A percentile compares a stretch with the other conserved stretches of the same genome.
These are phyloP conservation scores for Dicentrarchus labrax DNA, from an alignment of 2,113 vertebrate genomes.

Conservation along the genomic window DNA sequence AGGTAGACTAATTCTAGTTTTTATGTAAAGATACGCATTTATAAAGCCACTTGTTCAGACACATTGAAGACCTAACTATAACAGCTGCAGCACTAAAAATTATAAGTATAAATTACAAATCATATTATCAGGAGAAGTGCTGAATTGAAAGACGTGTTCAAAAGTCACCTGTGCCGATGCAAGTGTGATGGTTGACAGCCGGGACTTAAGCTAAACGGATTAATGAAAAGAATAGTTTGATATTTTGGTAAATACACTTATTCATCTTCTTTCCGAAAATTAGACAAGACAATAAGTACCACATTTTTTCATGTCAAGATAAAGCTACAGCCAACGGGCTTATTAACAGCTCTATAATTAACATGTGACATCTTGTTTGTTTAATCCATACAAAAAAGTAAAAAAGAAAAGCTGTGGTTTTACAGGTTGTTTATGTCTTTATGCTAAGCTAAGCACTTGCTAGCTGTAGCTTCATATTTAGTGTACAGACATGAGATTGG, in stretches of 20 bases:
- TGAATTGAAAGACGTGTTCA: neutral
- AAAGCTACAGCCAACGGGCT: neutral
- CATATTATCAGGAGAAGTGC: neutral
- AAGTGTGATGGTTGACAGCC: constrained; percentile 24
- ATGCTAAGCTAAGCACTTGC: neutral
- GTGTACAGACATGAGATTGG: neutral
- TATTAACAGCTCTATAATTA: neutral
- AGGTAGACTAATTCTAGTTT: neutral
- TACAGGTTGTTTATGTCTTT: neutral
- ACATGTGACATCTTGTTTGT: neutral
- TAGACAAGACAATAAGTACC: neutral
- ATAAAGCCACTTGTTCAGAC: constrained; percentile 33
- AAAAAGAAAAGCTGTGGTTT: neutral
- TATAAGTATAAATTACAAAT: constrained; percentile 10
- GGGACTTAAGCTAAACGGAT: neutral
- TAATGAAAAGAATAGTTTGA: neutral
- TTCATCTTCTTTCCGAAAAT: neutral
- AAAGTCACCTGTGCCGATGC: constrained; percentile 1
- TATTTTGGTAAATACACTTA: neutral
- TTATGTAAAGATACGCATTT: constrained; percentile 3
- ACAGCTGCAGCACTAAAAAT: constrained; percentile 31
- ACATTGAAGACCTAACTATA: constrained; percentile 6
- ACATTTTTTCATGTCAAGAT: too few species aligned
- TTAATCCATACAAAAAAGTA: neutral
- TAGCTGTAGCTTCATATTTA: neutral